Evolutionary conservation across 2,797 vertebrate genomes (phyloP), one percentile per base, ranked within the genome.

Genomic region (Ptychadena robeensis): DNA sequence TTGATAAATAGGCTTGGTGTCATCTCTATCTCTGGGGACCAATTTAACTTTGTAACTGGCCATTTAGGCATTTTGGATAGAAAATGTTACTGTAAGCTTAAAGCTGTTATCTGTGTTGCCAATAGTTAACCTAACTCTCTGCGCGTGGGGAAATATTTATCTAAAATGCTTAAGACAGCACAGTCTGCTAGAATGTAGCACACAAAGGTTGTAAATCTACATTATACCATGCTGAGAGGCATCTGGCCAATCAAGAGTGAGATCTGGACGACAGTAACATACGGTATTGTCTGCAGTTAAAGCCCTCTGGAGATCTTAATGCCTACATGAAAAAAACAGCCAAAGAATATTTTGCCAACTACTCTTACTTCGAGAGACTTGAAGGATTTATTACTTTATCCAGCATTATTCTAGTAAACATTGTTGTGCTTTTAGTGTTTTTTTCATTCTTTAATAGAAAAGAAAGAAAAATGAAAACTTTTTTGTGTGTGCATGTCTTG

Each of bases 141-240:
- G 68, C 59, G 82, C 30, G 65, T 57, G 38, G 75, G 75, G 40
- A 83, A 83, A 83, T 83, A 83, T 83, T 79, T 79, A 83, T 79
- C 75, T 83, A 83, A 83, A 83, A 83, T 79, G 74, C 75, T 83
- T 83, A 83, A 78, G 81, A 83, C 81, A 83, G 81, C 69, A 73
- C 61, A 73, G 82, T 79, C 57, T 64, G 75, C 67, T 83, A 35
- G 63, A 83, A 79, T 66, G 75, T 69, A 79, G 75, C 44, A 83
- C 74, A 79, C 66, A 73, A 75, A 83, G 68, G 75, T 31, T 79
- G 82, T 83, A 83, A 79, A 83, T 83, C 82, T 79, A 79, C 81
- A 83, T 83, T 79, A 83, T 79, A 83, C 38, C 68, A 83, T 40
- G 25, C 59, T 83, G 69, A 79, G 44, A 73, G 69, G 82, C 61